Percentiles rank a stretch among this genome's conserved stretches.
Conservation (phyloP, 2,113 vertebrate genomes). For the Boleophthalmus pectinirostris region DNA sequence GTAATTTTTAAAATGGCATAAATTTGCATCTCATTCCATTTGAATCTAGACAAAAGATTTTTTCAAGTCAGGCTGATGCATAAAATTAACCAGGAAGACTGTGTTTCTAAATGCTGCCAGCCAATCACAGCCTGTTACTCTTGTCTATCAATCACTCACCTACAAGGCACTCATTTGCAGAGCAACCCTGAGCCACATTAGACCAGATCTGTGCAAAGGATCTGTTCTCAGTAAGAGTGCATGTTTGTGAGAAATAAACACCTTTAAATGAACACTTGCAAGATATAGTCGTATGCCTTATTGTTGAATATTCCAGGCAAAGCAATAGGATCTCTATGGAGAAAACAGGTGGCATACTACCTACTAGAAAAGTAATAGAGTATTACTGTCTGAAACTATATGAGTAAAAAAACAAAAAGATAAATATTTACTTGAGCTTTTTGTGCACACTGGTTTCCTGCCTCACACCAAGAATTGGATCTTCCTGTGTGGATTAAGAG, state of each 20-base stretch:
- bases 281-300: too few relatives aligned
- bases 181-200: too few relatives aligned
- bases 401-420: too few relatives aligned
- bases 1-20: constrained; percentile 6
- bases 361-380: too few relatives aligned
- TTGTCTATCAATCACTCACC: neutral
- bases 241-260: too few relatives aligned
- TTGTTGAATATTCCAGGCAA: too few relatives aligned
- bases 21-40: neutral
- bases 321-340: too few relatives aligned
- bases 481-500: neutral
- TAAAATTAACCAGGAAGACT: neutral
- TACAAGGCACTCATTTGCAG: neutral
- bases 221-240: too few relatives aligned
- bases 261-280: too few relatives aligned
- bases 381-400: too few relatives aligned
- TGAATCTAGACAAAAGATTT: neutral
- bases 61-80: neutral
- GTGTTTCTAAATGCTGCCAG: neutral
- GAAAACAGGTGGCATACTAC: too few relatives aligned
- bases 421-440: neutral
- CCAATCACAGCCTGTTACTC: neutral
- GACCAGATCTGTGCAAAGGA: too few relatives aligned
- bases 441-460: neutral
- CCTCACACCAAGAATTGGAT: neutral